phyloP scores from a whole-genome alignment of 2,797 vertebrate genomes.

The Erithacus rubecula region DNA sequence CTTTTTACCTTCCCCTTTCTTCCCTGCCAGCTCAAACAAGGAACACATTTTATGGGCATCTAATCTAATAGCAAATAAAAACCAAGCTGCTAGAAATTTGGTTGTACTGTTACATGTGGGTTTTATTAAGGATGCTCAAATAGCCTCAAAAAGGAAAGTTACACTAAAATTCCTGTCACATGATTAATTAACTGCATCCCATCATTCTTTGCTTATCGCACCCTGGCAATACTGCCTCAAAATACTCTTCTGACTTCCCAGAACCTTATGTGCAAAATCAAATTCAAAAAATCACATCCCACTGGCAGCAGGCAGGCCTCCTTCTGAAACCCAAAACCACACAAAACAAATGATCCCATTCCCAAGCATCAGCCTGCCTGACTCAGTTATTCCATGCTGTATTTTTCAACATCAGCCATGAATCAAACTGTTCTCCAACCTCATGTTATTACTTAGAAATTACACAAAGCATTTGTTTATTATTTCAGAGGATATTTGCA shows the following conservation, averaged over 20 bases:
- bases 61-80: background rate
- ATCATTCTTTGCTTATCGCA: background rate
- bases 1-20: background rate
- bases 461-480: conserved; percentile 17
- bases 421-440: background rate
- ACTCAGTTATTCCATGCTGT: background rate
- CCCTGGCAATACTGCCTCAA: background rate
- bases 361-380: background rate
- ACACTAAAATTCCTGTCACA: background rate
- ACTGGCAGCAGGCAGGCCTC: background rate
- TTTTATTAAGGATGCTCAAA: background rate
- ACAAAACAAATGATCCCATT: background rate
- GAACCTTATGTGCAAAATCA: background rate
- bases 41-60: rapidly evolving
- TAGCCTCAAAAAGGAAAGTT: background rate
- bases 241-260: background rate
- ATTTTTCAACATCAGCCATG: background rate
- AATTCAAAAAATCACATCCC: background rate
- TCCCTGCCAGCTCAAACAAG: background rate
- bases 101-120: background rate
- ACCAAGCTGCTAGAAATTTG: background rate
- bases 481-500: background rate
- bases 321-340: background rate
- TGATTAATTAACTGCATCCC: background rate
- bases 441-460: background rate